Conservation (phyloP, 1,140 invertebrate genomes). For the Pararge aegeria region DNA sequence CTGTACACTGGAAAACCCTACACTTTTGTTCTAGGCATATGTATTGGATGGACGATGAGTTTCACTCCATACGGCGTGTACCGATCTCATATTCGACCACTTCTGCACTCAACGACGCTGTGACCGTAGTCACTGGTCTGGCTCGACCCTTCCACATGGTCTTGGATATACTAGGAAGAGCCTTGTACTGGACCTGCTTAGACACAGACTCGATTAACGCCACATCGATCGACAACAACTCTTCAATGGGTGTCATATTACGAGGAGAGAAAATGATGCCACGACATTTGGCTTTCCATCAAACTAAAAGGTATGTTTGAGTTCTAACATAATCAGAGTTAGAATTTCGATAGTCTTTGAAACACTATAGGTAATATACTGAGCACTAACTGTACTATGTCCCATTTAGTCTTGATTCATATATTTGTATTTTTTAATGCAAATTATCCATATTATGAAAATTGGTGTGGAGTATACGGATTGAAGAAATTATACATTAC, state of each 20-base stretch:
- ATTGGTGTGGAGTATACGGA: too few relatives aligned
- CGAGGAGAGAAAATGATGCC: constrained; percentile 89
- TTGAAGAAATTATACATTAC: too few relatives aligned
- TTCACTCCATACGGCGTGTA: constrained; percentile 86
- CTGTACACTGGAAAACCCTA: neutral
- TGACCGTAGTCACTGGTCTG: constrained; percentile 80
- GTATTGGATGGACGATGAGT: constrained; percentile 88
- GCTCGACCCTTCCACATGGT: constrained; percentile 89
- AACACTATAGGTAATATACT: too few relatives aligned
- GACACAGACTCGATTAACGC: constrained; percentile 93
- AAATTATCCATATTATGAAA: too few relatives aligned
- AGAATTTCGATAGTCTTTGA: too few relatives aligned
- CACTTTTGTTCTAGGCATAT: constrained; percentile 42
- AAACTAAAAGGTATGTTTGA: constrained; percentile 83
- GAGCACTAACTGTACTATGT: too few relatives aligned
- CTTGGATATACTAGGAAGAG: constrained; percentile 89
- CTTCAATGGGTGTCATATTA: constrained; percentile 84
- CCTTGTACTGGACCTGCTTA: constrained; percentile 93
- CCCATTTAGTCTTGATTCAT: too few relatives aligned
- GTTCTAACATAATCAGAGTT: neutral
- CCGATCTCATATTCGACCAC: constrained; percentile 81
- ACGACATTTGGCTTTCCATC: constrained; percentile 90
- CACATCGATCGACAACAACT: constrained; percentile 81
- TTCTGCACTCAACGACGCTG: constrained; percentile 75
- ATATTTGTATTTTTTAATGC: too few relatives aligned